Base-by-base conservation (phyloP, 2,888 invertebrate genomes). In the Tiphia femorata region DNA sequence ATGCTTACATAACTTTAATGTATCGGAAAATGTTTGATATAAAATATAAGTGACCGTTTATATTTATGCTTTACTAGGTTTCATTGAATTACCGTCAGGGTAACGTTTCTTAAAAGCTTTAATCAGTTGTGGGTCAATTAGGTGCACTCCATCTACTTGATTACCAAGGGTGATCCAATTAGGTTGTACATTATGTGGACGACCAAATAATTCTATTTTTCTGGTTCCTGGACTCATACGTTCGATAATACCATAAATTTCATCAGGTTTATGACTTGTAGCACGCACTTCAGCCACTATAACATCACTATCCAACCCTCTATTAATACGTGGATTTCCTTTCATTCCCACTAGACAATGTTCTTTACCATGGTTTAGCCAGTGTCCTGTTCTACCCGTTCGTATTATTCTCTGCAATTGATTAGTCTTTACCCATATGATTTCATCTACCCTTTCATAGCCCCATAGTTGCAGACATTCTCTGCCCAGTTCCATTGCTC, bases 341-440 rank as follows among this genome's bases (percentile, higher is more conserved):
- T 98, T 98, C 90, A 97, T 95, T 5, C 98, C 98, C 2, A 91
- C 95, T 76, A 98, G 84, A 81, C 98, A 98, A 77, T 98, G 98
- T 79, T 98, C 98, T 83, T 98, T 98, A 19, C 98, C 98, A 81
- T 98, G 98, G 84, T 98, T 98, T 20, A 98, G 86, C 98, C 98
- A 98, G 84, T 98, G 98, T 0, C 98, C 98, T 0, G 98, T 98
- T 49, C 98, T 87, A 0, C 98, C 98, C 0, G 98, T 98, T 23
- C 98, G 87, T 73, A 98, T 98, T 73, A 98, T 98, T 57, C 98
- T 86, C 82, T 98, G 98, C 58, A 98, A 85, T 81, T 98, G 98
- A 85, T 98, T 98, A 0, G 98, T 98, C 86, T 98, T 98, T 49
- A 98, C 98, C 98, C 98, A 98, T 74, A 98, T 98, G 33, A 98